Evolutionary conservation across 2,797 vertebrate genomes (phyloP), one percentile per base, ranked within the genome.

Genomic region (Diplodus puntazzo): DNA sequence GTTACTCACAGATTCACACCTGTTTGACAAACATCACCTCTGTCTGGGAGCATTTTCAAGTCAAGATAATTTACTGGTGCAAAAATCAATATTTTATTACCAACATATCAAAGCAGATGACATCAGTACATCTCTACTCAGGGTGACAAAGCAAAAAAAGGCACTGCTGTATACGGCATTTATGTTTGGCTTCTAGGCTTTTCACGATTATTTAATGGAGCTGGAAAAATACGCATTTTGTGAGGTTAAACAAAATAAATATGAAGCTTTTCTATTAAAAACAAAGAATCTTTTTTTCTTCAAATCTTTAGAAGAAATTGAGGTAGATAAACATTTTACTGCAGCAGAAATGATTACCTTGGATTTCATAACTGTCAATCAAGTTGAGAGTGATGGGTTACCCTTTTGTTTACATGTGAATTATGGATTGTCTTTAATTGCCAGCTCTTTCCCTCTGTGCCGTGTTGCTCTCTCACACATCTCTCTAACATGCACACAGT

Each of bases 21-120:
- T 65, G 1, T 62, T 73, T 53, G 49, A 55, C 70, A 69, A 85
- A 83, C 53, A 70, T 60, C 30, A 64, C 73, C 5, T 74, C 20
- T 30, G 11, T 67, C 42, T 25, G 0, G 1, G 21, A 42, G 3
- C 27, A 43, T 13, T 59, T 70, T 63, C 11, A 25, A 25, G 14
- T 53, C 17, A n/a, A 66, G 18, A 23, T 68, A 3, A 60, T 81
- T 60, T 79, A 27, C 62, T 60, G 12, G 21, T 39, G 55, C 7
- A 46, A 60, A 55, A 20, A 42, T 49, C 50, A 70, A 57, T 34
- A 55, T 3, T 39, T 2, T 60, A 11, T 13, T 50, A 9, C 16
- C n/a, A 42, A 53, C 45, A 21, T 39, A 55, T 20, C 4, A 39
- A n/a, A 4, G 5, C 11, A 17, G 25, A 23, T 11, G 3, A 59